These are phyloP conservation scores for Tragelaphus eurycerus DNA, from an alignment of 2,797 vertebrate genomes.

Conservation along the genomic window DNA sequence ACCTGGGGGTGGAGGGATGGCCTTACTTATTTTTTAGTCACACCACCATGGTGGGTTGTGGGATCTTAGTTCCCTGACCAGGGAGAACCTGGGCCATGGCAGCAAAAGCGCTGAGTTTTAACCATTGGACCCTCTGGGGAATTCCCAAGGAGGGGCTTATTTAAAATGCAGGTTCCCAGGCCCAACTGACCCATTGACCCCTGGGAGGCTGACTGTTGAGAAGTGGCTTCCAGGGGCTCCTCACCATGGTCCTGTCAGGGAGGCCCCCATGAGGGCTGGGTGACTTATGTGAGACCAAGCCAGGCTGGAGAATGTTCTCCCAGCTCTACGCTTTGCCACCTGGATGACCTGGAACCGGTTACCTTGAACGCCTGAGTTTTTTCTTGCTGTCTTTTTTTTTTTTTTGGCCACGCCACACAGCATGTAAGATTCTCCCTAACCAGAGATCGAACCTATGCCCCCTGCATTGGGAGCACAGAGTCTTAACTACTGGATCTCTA, in stretches of 20 bases:
- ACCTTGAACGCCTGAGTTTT: background rate
- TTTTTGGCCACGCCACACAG: rapidly evolving
- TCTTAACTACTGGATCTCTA: background rate
- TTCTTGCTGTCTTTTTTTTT: background rate
- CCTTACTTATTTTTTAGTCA: background rate
- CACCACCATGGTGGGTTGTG: background rate
- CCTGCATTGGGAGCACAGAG: background rate
- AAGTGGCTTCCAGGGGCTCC: background rate
- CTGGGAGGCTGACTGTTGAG: background rate
- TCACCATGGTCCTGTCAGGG: background rate
- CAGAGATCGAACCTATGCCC: background rate
- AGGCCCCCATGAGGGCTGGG: background rate
- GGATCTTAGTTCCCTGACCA: background rate
- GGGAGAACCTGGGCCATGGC: background rate
- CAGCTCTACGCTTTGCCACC: background rate
- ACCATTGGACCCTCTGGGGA: background rate
- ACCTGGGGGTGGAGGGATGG: background rate
- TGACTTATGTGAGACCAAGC: background rate
- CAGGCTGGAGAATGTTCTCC: too few species aligned
- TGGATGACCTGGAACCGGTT: background rate
- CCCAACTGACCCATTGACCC: background rate
- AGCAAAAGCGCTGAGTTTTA: rapidly evolving
- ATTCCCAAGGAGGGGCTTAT: background rate
- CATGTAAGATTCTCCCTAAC: background rate
- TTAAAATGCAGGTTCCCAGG: background rate